Conservation (phyloP, 1,140 invertebrate genomes). For the Nymphalis io region DNA sequence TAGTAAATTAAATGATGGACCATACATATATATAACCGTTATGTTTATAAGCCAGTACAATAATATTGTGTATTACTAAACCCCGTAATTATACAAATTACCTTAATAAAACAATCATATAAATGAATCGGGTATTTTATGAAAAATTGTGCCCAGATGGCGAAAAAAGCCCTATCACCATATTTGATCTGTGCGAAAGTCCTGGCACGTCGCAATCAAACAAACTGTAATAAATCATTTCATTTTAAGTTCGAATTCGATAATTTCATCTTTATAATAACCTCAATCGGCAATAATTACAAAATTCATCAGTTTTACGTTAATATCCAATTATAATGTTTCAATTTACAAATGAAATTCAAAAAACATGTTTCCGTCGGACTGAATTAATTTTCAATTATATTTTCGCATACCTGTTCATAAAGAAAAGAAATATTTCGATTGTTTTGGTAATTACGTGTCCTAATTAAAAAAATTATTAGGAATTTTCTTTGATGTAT, state of each 20-base stretch:
- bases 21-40: too few relatives aligned
- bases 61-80: too few relatives aligned
- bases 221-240: not conserved
- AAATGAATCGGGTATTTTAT: too few relatives aligned
- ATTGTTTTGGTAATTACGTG: not conserved
- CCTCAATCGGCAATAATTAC: conserved; percentile 7
- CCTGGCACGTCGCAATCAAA: not conserved
- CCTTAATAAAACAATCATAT: too few relatives aligned
- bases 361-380: not conserved
- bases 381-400: conserved; percentile 10
- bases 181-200: too few relatives aligned
- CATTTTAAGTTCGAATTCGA: conserved; percentile 4
- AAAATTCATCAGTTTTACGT: conserved; percentile 13
- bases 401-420: not conserved
- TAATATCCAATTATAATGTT: conserved; percentile 3
- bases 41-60: too few relatives aligned
- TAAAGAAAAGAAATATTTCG: not conserved
- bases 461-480: not conserved
- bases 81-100: too few relatives aligned
- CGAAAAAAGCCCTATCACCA: too few relatives aligned
- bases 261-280: conserved; percentile 3
- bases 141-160: too few relatives aligned
- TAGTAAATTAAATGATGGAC: too few relatives aligned
- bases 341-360: not conserved
- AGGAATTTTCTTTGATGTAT: too few relatives aligned